Percentiles rank a stretch among this genome's conserved stretches.
Evolutionary conservation across 2,888 invertebrate species (phyloP).

Genomic region (Macaria liturata): DNA sequence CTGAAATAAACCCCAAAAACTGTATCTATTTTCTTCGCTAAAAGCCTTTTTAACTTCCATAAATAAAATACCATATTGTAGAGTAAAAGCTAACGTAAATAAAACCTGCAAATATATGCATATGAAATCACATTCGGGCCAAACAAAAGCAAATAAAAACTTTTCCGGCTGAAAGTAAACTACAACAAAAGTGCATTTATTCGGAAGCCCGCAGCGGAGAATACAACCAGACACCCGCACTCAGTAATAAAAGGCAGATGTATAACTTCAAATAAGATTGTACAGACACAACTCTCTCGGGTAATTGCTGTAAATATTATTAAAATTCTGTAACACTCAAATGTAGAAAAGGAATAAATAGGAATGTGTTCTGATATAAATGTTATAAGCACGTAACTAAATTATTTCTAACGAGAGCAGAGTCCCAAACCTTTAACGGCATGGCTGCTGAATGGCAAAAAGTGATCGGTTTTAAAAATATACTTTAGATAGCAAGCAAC

Average conservation of each 20-base stretch:
- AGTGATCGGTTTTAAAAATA: too few species aligned
- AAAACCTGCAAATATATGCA: constrained; percentile 38
- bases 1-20: background rate
- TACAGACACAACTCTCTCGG: too few species aligned
- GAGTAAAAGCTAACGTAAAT: constrained; percentile 14
- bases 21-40: background rate
- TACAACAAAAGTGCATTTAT: constrained; percentile 55
- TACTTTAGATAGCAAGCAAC: too few species aligned
- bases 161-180: constrained; percentile 39
- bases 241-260: constrained; percentile 2
- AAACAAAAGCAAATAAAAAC: constrained; percentile 38
- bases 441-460: too few species aligned
- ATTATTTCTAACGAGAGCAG: too few species aligned
- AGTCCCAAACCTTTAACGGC: too few species aligned
- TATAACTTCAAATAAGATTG: background rate
- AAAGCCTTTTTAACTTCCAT: constrained; percentile 11
- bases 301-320: too few species aligned
- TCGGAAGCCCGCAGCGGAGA: constrained; percentile 38
- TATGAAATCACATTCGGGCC: constrained; percentile 31
- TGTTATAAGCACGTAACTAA: too few species aligned
- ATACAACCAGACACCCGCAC: constrained; percentile 33
- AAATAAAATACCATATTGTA: constrained; percentile 1
- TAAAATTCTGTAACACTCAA: too few species aligned
- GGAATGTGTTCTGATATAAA: too few species aligned
- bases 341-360: too few species aligned